A percentile compares a stretch with the other conserved stretches of the same genome.
phyloP scores from a whole-genome alignment of 2,797 vertebrate species.

The Tokudaia muenninki region DNA sequence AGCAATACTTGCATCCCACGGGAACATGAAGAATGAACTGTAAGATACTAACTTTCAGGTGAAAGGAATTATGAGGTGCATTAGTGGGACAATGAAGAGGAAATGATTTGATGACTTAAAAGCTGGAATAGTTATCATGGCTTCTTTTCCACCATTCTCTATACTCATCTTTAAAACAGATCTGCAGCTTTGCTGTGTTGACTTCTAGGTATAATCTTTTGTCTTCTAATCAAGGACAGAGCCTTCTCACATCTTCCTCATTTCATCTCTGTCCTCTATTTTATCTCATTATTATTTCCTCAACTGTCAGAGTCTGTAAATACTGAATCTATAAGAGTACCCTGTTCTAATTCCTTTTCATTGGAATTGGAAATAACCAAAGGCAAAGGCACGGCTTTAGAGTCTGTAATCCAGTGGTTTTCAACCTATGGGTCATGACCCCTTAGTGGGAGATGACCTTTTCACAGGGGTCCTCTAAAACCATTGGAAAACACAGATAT shows the following conservation, averaged over 20 bases:
- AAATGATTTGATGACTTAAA: not conserved
- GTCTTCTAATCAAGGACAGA: not conserved
- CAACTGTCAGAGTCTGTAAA: not conserved
- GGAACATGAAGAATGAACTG: slow-evolving; percentile 1
- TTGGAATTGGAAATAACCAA: not conserved
- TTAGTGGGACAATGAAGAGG: not conserved
- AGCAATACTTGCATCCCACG: not conserved
- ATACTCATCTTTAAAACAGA: not conserved
- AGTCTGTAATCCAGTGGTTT: not conserved
- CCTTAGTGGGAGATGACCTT: not conserved
- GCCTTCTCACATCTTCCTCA: not conserved
- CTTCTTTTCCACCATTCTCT: not conserved
- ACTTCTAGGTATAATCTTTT: not conserved
- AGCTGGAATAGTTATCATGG: not conserved
- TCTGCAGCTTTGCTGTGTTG: not conserved
- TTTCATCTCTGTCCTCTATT: not conserved
- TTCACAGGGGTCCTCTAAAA: not conserved
- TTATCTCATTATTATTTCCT: not conserved
- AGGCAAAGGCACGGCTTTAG: not conserved
- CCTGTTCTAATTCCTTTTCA: slow-evolving; percentile 20
- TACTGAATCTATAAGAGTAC: slow-evolving; percentile 8
- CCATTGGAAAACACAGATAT: not conserved
- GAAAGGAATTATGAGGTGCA: not conserved
- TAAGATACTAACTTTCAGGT: not conserved
- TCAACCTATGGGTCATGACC: not conserved